Evolutionary conservation across 1,140 invertebrate genomes (phyloP), one percentile per base, ranked within the genome.

Genomic region (Delia radicum): DNA sequence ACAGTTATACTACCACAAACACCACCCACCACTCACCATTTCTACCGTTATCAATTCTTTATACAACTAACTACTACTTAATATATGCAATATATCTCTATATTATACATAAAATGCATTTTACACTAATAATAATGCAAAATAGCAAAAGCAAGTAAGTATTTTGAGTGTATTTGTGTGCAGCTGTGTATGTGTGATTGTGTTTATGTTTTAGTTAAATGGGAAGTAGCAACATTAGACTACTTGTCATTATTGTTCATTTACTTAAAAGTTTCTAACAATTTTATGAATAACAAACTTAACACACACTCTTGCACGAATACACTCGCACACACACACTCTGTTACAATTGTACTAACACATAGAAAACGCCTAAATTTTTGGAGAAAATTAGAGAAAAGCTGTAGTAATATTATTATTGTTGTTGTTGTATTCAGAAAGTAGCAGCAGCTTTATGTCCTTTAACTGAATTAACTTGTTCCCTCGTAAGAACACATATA

Each of bases 391-490:
- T 55, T 55, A 55, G 21, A 55, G 48, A 55, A 37, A 55, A 55
- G 48, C 48, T 21, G 63, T 28, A 28, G 27, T 29, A 67, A 67
- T 33, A 29, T 67, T 62, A n/a, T 62, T 18, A 18, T 62, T 18
- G n/a, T 62, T 67, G 27, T 29, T 29, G 27, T 28, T n/a, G 21
- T 67, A 67, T 67, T 33, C n/a, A 18, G 24, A 55, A 55, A 55
- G 48, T 55, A 75, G 63, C 42, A 55, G 67, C 74, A 69, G 33
- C 63, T 21, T 63, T 67, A 69, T 75, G 74, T 75, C 74, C 82
- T 84, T 84, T 84, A 84, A 84, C 82, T 84, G 82, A 84, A 84
- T 84, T 84, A 84, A 84, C 82, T 84, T 84, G 82, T 84, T 84
- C 82, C 65, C 62, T 71, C 33, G 24, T 55, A n/a, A 55, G 48